Base-by-base conservation (phyloP, 35 echinoderm and acorn worm genomes). In the Ptychodera flava region DNA sequence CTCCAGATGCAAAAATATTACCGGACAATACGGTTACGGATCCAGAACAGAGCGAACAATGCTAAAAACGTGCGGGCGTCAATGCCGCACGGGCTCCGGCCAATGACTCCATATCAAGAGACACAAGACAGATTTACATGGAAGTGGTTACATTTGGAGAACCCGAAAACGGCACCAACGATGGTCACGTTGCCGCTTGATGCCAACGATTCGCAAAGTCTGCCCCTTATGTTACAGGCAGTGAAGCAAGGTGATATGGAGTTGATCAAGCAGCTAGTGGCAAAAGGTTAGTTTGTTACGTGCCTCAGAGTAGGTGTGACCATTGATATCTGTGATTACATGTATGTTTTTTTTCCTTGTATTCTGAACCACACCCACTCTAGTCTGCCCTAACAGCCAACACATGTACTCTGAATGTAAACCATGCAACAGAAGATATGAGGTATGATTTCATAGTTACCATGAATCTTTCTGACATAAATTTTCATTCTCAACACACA, bases 1-100 rank as follows among this genome's bases (percentile, higher is more conserved):
- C 90, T 97, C 1, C 89, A 97, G 81, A 97, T 97, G 94, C 93
- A 97, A 77, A 97, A 97, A 87, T 97, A 97, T 79, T 97, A 93
- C 77, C 90, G 90, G 53, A 91, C 89, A 36, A 91, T 97, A 16
- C 93, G 94, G 91, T 86, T 97, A 29, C 78, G 82, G 31, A 83
- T 81, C 29, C 92, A 97, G 84, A 91, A 97, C 77, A 77, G 77
- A 81, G 86, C 84, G 38, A 79, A 83, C 32, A 79, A 38, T 45
- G 75, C 29, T 16, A 87, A 80, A 78, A 45, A 86, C 80, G 45
- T 91, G 28, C 83, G 91, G 16, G 78, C 81, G 35, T 97, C 94
- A 16, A 86, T 97, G 0, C 89, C 89, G 31, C 82, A 89, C 36
- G 94, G 86, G 28, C 33, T 86, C 15, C 77, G 89, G 30, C 80